These are phyloP conservation scores for Noctuana brunneofusca DNA, from an alignment of 2,888 invertebrate species.

Conservation along the genomic window DNA sequence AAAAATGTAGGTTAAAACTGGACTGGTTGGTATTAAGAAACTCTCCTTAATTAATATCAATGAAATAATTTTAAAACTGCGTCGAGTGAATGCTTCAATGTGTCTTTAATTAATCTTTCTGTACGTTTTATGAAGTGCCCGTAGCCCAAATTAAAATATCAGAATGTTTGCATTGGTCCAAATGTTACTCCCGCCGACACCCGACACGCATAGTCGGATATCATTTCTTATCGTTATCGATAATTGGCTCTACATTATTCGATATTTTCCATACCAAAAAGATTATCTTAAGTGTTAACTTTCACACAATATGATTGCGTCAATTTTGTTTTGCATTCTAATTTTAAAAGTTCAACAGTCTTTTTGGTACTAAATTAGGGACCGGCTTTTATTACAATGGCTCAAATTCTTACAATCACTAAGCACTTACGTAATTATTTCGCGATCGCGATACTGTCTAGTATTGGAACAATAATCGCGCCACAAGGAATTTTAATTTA, in stretches of 20 bases:
- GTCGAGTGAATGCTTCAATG: not conserved
- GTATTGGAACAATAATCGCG: not conserved
- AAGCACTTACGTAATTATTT: not conserved
- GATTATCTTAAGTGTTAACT: not conserved
- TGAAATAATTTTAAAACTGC: not conserved
- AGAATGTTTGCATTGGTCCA: too few species aligned
- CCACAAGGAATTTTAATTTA: slow-evolving; percentile 24
- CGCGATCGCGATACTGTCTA: slow-evolving; percentile 9
- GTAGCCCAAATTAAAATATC: too few species aligned
- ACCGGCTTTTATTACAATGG: not conserved
- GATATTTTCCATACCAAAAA: not conserved
- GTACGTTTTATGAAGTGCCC: not conserved
- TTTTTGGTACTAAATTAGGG: too few species aligned
- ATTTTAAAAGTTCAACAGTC: too few species aligned
- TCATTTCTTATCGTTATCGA: slow-evolving; percentile 19
- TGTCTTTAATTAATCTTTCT: not conserved
- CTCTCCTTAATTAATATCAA: slow-evolving; percentile 5
- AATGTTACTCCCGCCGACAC: too few species aligned
- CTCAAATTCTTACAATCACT: not conserved
- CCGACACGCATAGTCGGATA: slow-evolving; percentile 5
- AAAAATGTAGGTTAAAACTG: slow-evolving; percentile 20
- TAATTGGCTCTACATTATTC: slow-evolving; percentile 13
- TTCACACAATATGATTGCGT: not conserved
- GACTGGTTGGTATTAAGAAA: slow-evolving; percentile 15
- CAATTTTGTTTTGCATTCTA: not conserved